Evolutionary conservation across 1,140 invertebrate genomes (phyloP).

Genomic region (Neuroterus valhalla): DNA sequence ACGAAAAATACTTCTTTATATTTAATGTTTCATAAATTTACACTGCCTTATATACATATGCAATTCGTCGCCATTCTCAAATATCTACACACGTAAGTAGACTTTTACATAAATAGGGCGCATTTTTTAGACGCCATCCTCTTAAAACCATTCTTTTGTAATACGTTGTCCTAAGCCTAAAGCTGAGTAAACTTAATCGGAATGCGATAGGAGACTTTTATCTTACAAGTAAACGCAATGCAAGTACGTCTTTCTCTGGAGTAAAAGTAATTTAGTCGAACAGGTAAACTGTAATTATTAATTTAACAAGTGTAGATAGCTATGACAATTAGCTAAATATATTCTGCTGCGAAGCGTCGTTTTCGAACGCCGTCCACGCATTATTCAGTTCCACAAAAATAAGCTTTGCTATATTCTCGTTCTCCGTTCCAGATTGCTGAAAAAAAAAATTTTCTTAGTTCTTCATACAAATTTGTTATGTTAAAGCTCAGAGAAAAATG

Average conservation of each 20-base stretch:
- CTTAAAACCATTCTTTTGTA: constrained; percentile 44
- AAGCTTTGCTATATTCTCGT: constrained; percentile 94
- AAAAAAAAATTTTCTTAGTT: constrained; percentile 51
- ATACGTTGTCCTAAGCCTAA: constrained; percentile 47
- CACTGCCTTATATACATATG: constrained; percentile 70
- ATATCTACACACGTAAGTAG: constrained; percentile 49
- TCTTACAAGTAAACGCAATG: constrained; percentile 60
- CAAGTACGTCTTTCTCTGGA: constrained; percentile 48
- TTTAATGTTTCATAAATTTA: constrained; percentile 71
- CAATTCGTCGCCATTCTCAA: constrained; percentile 45
- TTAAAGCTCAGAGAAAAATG: neutral
- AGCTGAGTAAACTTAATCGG: constrained; percentile 63
- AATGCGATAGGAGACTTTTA: constrained; percentile 65
- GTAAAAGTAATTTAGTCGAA: constrained; percentile 62
- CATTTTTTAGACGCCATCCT: constrained; percentile 37
- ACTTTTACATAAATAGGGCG: constrained; percentile 44
- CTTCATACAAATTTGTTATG: constrained; percentile 29
- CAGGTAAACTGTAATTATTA: constrained; percentile 58
- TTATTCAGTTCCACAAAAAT: constrained; percentile 99
- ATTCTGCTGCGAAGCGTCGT: constrained; percentile 89
- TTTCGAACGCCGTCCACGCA: constrained; percentile 98
- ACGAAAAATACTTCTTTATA: constrained; percentile 73
- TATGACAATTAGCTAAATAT: constrained; percentile 80
- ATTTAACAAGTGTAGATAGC: constrained; percentile 62
- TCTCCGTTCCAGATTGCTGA: constrained; percentile 91